A percentile compares a stretch with the other conserved stretches of the same genome.
These are phyloP conservation scores for Apteryx owenii DNA, from an alignment of 2,113 vertebrate species.

Conservation along the genomic window DNA sequence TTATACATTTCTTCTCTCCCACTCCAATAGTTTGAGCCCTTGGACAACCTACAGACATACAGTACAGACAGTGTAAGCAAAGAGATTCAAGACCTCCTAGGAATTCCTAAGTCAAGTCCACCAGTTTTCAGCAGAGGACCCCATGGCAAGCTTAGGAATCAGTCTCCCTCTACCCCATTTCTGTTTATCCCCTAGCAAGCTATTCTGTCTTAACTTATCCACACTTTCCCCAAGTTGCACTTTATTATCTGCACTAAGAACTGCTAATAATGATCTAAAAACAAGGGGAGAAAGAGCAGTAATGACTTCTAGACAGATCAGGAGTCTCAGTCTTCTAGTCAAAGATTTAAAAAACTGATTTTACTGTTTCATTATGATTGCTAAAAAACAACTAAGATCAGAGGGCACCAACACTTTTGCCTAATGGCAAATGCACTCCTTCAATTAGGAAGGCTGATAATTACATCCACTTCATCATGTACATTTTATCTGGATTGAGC, in stretches of 20 bases:
- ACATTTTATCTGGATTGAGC: constrained; percentile 60
- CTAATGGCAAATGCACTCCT: constrained; percentile 27
- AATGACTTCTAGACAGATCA: not conserved
- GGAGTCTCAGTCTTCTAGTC: not conserved
- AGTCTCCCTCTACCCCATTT: not conserved
- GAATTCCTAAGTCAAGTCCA: not conserved
- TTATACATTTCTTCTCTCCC: not conserved
- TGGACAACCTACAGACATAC: fast-evolving
- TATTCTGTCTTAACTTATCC: not conserved
- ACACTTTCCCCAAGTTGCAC: not conserved
- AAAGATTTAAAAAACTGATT: not conserved
- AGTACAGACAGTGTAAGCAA: fast-evolving
- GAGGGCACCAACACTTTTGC: constrained; percentile 16
- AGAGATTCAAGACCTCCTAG: not conserved
- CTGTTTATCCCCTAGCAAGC: not conserved
- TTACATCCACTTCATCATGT: constrained; percentile 45
- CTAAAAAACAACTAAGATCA: not conserved
- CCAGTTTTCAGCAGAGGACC: not conserved
- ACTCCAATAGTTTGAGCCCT: not conserved
- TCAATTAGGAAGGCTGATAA: constrained; percentile 52
- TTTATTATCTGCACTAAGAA: not conserved
- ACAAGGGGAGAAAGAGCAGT: not conserved
- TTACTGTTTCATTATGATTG: not conserved
- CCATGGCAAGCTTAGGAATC: not conserved
- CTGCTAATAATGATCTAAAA: not conserved